Evolutionary conservation across 2,113 vertebrate genomes (phyloP), one percentile per base, ranked within the genome.

Genomic region (Trematomus loennbergii): DNA sequence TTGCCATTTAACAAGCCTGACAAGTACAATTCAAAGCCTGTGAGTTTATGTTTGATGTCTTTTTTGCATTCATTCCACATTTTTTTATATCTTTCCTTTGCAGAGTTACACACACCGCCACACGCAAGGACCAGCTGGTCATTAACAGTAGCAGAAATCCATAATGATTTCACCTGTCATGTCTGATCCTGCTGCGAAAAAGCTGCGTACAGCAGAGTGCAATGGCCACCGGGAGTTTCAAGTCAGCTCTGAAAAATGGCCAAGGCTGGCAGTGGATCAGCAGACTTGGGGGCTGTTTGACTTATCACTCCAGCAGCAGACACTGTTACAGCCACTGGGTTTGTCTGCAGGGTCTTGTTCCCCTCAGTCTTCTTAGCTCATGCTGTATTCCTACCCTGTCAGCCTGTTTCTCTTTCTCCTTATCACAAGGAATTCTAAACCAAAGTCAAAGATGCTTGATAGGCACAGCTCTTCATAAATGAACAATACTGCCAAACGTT

Each of bases 241-340:
- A 89, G 92, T 94, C 94, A 90, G 81, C 49, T 59, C 82, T 94
- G 90, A 95, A 88, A 91, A 94, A 94, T 91, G 89, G 81, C 87
- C 75, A 76, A 59, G 78, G 71, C 83, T 89, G 89, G 87, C 88
- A 73, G 78, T 88, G 85, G 89, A 92, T 94, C 93, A 88, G 89
- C 77, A 87, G 85, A 89, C 89, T 89, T 25, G 55, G 60, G 80
- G 90, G 89, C 77, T 71, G 79, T 82, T 88, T 89, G 86, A 92
- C 91, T 92, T 92, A 92, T 94, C 87, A 90, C 83, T 92, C 80
- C 60, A 77, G 12, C 71, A 85, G 80, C 86, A 90, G 89, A 92
- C 90, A 89, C 88, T 86, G 86, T 90, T 89, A 89, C 87, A 86
- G 91, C 87, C 73, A 72, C 62, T 81, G 90, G 91, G 83, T 87